Percentiles rank a stretch among this genome's conserved stretches.
phyloP scores from a whole-genome alignment of 1,140 invertebrate genomes.

The Bathynomus jamesi region DNA sequence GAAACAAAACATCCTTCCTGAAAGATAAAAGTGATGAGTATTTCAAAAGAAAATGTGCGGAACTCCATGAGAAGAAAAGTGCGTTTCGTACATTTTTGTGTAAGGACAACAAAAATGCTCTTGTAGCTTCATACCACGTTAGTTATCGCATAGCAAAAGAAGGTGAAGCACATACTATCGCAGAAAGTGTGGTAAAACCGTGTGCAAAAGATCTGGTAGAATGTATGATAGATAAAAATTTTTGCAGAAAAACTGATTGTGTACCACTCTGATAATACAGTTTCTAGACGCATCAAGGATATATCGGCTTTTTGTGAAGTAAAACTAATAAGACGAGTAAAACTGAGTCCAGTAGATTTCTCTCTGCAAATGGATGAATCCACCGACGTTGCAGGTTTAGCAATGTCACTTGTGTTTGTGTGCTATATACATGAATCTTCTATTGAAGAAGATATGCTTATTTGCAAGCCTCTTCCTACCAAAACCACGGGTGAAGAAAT shows the following conservation, averaged over 20 bases:
- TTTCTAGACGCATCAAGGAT: constrained; percentile 29
- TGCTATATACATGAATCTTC: constrained; percentile 31
- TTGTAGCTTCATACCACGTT: background rate
- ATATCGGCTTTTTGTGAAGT: constrained; percentile 32
- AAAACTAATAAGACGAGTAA: constrained; percentile 31
- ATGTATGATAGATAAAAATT: constrained; percentile 3
- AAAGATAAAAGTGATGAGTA: background rate
- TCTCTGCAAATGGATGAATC: constrained; percentile 38
- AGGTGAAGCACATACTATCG: background rate
- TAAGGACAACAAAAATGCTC: background rate
- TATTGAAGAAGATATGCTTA: constrained; percentile 37
- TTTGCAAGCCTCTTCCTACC: constrained; percentile 16
- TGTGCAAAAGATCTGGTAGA: constrained; percentile 6
- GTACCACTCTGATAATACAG: constrained; percentile 23
- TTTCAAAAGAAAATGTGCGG: background rate
- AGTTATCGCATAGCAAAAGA: background rate
- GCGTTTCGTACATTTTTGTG: background rate
- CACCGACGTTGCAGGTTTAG: constrained; percentile 34
- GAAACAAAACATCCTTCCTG: background rate
- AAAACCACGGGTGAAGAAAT: constrained; percentile 26
- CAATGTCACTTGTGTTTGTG: constrained; percentile 35
- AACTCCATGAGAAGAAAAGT: background rate
- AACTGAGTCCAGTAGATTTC: constrained; percentile 28
- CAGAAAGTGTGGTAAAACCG: background rate
- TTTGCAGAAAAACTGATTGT: background rate